A percentile compares a stretch with the other conserved stretches of the same genome.
Conservation (phyloP, 2,797 vertebrate species). For the Danio jaintianensis region DNA sequence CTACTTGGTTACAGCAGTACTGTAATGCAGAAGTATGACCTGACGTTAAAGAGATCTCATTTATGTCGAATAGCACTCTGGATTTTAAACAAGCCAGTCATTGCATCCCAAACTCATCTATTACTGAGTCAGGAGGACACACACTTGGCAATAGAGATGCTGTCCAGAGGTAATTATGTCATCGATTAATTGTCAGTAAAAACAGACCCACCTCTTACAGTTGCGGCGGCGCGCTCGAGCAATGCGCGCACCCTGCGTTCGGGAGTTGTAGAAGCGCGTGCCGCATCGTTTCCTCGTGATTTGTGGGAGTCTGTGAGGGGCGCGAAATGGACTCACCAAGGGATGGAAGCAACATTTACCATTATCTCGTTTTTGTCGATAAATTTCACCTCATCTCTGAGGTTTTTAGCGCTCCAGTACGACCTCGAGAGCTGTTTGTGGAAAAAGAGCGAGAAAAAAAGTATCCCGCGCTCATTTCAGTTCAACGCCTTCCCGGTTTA, state of each 20-base stretch:
- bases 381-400: neutral
- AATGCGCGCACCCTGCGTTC: neutral
- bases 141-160: neutral
- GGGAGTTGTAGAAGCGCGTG: neutral
- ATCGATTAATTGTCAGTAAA: conserved; percentile 19
- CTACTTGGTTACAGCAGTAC: neutral
- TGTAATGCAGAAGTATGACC: neutral
- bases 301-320: conserved; percentile 16
- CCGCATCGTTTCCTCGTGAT: conserved; percentile 28
- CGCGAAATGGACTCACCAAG: neutral
- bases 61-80: neutral
- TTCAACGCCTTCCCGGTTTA: neutral
- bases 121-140: neutral
- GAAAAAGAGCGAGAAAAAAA: neutral
- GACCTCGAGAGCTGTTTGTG: neutral
- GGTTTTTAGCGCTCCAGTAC: neutral
- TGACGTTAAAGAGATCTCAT: neutral
- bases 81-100: neutral
- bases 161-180: conserved; percentile 25
- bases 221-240: neutral
- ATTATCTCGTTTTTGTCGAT: neutral
- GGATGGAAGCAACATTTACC: neutral
- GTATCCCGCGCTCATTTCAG: neutral
- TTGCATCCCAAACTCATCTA: neutral
- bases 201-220: neutral